Evolutionary conservation across 2,888 invertebrate genomes (phyloP).

Genomic region (Trachelus stipa): DNA sequence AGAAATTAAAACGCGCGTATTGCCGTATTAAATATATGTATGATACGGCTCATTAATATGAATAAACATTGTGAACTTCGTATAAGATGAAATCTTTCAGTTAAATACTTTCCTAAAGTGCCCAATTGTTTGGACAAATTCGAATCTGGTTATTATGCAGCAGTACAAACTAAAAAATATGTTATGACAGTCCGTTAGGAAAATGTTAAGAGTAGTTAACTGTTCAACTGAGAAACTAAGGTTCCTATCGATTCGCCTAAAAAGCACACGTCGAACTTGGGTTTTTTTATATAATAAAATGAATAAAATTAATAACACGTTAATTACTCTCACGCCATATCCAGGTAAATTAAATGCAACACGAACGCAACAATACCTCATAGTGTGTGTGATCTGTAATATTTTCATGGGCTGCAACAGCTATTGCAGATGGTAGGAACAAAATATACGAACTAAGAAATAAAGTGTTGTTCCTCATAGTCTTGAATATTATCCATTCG

Average conservation of each 20-base stretch:
- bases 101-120: not conserved
- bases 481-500: not conserved
- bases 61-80: not conserved
- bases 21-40: not conserved
- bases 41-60: not conserved
- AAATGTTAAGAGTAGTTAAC: not conserved
- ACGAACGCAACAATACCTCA: constrained; percentile 55
- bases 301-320: constrained; percentile 12
- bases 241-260: not conserved
- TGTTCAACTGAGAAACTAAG: not conserved
- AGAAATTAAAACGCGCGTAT: not conserved
- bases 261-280: constrained; percentile 8
- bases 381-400: constrained; percentile 49
- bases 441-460: constrained; percentile 23
- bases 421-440: constrained; percentile 37
- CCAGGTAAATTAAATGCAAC: constrained; percentile 28
- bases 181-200: not conserved
- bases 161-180: not conserved
- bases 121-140: not conserved
- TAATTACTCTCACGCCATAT: constrained; percentile 31
- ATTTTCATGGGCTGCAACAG: constrained; percentile 47
- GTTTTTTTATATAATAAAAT: not conserved
- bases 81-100: not conserved
- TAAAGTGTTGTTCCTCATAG: constrained; percentile 13
- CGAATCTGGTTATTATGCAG: not conserved